A percentile compares a stretch with the other conserved stretches of the same genome.
Conservation (phyloP, 2,797 vertebrate genomes). For the Artibeus lituratus region DNA sequence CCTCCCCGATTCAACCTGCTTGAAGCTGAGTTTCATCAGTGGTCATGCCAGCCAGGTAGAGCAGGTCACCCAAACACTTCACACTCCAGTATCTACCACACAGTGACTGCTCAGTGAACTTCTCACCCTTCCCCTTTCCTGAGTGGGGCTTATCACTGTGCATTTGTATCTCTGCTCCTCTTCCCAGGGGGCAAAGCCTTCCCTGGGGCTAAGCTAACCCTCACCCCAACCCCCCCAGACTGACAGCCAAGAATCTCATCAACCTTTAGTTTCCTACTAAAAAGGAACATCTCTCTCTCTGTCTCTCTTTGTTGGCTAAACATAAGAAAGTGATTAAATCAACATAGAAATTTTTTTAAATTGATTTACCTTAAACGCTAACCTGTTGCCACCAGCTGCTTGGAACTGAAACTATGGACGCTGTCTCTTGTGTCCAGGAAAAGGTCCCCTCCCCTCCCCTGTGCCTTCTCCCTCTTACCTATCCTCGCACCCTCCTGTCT, state of each 20-base stretch:
- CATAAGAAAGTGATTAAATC: background rate
- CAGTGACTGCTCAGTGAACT: background rate
- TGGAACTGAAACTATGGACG: slow-evolving; percentile 58
- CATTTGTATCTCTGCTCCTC: background rate
- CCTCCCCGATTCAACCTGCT: background rate
- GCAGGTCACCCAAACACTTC: background rate
- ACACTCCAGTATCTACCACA: background rate
- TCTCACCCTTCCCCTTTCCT: background rate
- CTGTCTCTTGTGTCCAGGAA: background rate
- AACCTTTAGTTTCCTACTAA: slow-evolving; percentile 2
- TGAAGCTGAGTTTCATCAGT: background rate
- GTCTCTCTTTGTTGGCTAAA: background rate
- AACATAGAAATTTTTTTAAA: background rate
- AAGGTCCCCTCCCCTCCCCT: background rate
- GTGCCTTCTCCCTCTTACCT: slow-evolving; percentile 12
- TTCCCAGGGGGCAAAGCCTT: background rate
- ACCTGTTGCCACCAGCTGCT: slow-evolving; percentile 19
- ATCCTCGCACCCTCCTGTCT: rapidly evolving
- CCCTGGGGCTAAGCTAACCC: background rate
- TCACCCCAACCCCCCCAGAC: background rate
- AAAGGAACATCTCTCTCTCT: background rate
- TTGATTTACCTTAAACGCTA: slow-evolving; percentile 72
- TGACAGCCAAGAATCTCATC: background rate
- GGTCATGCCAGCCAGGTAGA: background rate
- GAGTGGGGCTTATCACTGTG: background rate